Evolutionary conservation across 2,113 vertebrate species (phyloP).

Genomic region (Uria aalge): DNA sequence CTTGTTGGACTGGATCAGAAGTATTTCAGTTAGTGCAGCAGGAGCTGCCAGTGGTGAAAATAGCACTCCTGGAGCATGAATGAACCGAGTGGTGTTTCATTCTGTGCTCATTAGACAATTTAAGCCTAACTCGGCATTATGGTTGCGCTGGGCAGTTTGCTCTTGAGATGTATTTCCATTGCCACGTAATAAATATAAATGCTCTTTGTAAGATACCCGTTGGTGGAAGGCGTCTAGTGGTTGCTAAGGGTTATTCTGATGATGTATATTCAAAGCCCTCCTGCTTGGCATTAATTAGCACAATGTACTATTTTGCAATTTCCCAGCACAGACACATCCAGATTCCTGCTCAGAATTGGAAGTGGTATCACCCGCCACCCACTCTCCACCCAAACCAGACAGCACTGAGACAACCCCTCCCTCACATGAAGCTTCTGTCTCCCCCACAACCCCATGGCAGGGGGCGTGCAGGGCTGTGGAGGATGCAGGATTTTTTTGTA

Average conservation of each 20-base stretch:
- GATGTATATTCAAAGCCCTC: constrained; percentile 15
- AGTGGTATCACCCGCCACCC: constrained; percentile 3
- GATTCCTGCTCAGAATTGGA: constrained; percentile 46
- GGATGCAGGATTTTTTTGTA: background rate
- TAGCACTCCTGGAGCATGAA: constrained; percentile 14
- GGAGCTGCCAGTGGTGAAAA: constrained; percentile 48
- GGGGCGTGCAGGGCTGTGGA: background rate
- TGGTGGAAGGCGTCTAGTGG: constrained; percentile 3
- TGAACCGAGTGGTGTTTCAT: background rate
- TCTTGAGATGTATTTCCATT: background rate
- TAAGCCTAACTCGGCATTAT: background rate
- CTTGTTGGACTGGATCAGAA: constrained; percentile 5
- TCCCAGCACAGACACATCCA: constrained; percentile 49
- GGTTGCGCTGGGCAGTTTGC: background rate
- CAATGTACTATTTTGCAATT: constrained; percentile 49
- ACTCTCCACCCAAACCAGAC: constrained; percentile 20
- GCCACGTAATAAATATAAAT: background rate
- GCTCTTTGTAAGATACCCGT: background rate
- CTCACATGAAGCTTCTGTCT: background rate
- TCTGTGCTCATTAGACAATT: background rate
- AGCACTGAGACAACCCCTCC: background rate
- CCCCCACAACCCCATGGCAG: background rate
- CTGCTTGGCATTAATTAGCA: constrained; percentile 54
- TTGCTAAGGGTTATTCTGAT: constrained; percentile 31
- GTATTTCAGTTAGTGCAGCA: constrained; percentile 33